Percentiles rank a stretch among this genome's conserved stretches.
Conservation (phyloP, 2,888 invertebrate genomes). For the Apeira syringaria region DNA sequence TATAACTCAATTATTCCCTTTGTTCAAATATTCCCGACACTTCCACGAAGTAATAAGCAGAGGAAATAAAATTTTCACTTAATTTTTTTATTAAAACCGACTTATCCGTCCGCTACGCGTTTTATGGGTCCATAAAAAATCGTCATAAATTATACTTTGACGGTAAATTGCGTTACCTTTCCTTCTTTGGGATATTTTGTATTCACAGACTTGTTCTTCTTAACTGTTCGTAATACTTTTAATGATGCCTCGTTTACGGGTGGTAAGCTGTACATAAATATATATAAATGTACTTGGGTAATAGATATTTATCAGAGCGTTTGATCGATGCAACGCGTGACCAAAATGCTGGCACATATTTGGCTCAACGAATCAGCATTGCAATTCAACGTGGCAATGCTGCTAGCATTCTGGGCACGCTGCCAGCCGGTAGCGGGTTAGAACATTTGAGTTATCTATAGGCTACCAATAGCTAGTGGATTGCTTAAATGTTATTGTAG, state of each 20-base stretch:
- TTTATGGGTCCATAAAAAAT: constrained; percentile 57
- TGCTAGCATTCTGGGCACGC: no score
- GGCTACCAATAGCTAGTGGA: no score
- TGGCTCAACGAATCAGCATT: no score
- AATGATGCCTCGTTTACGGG: constrained; percentile 38
- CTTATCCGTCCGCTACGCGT: constrained; percentile 41
- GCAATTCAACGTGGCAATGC: no score
- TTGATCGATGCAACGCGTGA: no score
- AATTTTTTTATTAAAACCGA: constrained; percentile 47
- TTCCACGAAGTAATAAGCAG: constrained; percentile 29
- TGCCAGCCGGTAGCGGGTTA: no score
- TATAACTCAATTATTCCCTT: constrained; percentile 7
- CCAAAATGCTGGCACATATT: no score
- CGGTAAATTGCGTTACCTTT: constrained; percentile 45
- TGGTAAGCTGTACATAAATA: constrained; percentile 13
- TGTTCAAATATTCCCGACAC: constrained; percentile 16
- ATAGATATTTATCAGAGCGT: not conserved
- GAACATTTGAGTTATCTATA: no score
- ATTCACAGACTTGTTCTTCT: constrained; percentile 36
- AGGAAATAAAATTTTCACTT: constrained; percentile 43
- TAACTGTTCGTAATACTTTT: constrained; percentile 46
- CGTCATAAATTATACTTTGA: constrained; percentile 57
- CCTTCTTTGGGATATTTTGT: constrained; percentile 38
- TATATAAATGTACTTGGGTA: constrained; percentile 1
- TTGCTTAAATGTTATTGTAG: no score